Evolutionary conservation across 2,888 invertebrate genomes (phyloP).

Genomic region (Ctenicera cuprea): DNA sequence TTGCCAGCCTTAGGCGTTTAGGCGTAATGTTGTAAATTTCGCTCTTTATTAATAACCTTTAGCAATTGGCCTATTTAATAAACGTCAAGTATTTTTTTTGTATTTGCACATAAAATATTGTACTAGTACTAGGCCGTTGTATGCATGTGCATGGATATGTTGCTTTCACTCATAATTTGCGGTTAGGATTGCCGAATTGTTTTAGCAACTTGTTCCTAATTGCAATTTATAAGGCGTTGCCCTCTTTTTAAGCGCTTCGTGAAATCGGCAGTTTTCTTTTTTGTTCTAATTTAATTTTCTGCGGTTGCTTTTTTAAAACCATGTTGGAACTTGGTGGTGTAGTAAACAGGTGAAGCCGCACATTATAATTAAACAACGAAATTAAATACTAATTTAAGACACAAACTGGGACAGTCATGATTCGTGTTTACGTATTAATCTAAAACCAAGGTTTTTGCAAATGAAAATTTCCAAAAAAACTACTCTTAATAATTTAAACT

Average conservation of each 20-base stretch:
- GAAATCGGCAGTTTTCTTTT: slow-evolving; percentile 40
- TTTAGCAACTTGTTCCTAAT: slow-evolving; percentile 49
- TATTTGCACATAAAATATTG: slow-evolving; percentile 21
- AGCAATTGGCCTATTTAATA: slow-evolving; percentile 22
- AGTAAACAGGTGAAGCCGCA: neutral
- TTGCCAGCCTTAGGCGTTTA: neutral
- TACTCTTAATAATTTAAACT: slow-evolving; percentile 2
- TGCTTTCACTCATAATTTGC: slow-evolving; percentile 50
- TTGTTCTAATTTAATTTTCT: slow-evolving; percentile 43
- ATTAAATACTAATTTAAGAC: too few species aligned
- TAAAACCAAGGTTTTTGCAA: neutral
- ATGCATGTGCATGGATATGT: slow-evolving; percentile 7
- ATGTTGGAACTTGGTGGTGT: neutral
- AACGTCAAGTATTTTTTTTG: slow-evolving; percentile 30
- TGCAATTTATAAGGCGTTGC: slow-evolving; percentile 47
- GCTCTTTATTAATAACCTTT: slow-evolving; percentile 25
- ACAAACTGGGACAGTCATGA: neutral
- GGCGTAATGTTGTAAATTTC: slow-evolving; percentile 17
- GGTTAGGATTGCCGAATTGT: slow-evolving; percentile 50
- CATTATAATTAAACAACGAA: neutral
- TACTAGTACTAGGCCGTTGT: slow-evolving; percentile 7
- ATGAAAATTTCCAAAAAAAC: slow-evolving; percentile 7
- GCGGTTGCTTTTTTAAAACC: neutral
- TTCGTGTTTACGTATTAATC: neutral
- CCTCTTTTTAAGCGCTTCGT: slow-evolving; percentile 39